Base-by-base conservation (phyloP, 2,888 invertebrate species). In the Dyspetes luteomarginatus region DNA sequence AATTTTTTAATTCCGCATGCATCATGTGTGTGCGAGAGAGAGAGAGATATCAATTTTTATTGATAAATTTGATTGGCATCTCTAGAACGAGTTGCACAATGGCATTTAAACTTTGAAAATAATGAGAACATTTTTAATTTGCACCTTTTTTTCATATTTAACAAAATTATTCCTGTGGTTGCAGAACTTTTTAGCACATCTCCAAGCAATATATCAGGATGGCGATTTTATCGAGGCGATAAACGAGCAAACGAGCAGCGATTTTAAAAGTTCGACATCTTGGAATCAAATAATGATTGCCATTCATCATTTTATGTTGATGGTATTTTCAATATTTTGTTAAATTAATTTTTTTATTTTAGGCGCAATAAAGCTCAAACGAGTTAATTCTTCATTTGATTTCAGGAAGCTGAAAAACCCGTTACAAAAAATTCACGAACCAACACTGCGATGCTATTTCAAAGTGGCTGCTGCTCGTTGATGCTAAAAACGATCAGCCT, bases 361-460 rank as follows among this genome's bases (percentile, higher is more conserved):
- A 26, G 55, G 12, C 0, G 56, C 12, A 17, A 24, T 30, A 5
- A 26, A 17, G 12, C n/a, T 24, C 5, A 17, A 55, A n/a, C 3
- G 1, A 9, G 4, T 5, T 12, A 15, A 15, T 80, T 65, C 64
- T 64, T 48, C 64, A 62, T 84, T 76, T 76, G 72, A 74, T 90
- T 90, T 30, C 87, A 94, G 94, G 94, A 94, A 92, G 91, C 55
- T 4, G 72, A 52, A 1, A 72, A 65, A 22, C n/a, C 71, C 7
- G 5, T 5, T 0, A 17, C 12, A 17, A 73, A 62, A 36, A n/a
- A n/a, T 12, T 5, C 3, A 89, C 88, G 76, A 91, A 92, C 43
- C 87, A 93, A 67, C 91, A 92, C 86, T 87, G 91, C 77, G 92
- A 90, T 80, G 86, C 93, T 71, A 88, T 43, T 91, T 92, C 86